Conservation (phyloP, 37 sponge, comb jelly and placozoan species). For the Aplysina aerophoba region DNA sequence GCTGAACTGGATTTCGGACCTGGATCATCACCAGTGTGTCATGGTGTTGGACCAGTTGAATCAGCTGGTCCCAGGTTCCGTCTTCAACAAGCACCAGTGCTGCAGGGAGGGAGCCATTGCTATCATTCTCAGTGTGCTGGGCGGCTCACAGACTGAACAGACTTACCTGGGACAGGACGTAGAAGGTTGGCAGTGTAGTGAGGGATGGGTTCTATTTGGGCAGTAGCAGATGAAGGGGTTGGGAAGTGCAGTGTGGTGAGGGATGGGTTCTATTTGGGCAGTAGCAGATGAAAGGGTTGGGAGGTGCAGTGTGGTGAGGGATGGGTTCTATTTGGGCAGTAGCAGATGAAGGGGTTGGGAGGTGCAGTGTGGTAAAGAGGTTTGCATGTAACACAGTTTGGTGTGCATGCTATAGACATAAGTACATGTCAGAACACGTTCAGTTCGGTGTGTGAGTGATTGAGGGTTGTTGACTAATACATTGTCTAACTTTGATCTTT, state of each 20-base stretch:
- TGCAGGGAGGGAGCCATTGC: slow-evolving; percentile 66
- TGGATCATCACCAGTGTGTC: neutral
- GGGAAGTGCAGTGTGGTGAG: neutral
- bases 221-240: neutral
- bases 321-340: neutral
- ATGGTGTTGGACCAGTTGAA: slow-evolving; percentile 7
- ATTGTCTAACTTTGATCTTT: too few species aligned
- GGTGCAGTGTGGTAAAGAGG: neutral
- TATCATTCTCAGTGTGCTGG: slow-evolving; percentile 53
- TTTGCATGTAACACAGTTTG: too few species aligned
- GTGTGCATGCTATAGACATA: too few species aligned
- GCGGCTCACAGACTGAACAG: slow-evolving; percentile 49
- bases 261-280: neutral
- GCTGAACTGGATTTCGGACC: slow-evolving; percentile 34
- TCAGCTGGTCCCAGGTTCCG: neutral
- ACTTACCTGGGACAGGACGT: slow-evolving; percentile 39
- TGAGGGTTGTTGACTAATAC: too few species aligned
- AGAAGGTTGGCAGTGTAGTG: slow-evolving; percentile 56
- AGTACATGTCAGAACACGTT: too few species aligned
- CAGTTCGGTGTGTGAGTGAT: too few species aligned
- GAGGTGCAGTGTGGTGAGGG: neutral
- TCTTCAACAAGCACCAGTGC: slow-evolving; percentile 76
- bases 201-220: neutral
- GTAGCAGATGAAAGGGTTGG: neutral
- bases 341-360: neutral